These are phyloP conservation scores for Ophion costatus DNA, from an alignment of 2,888 invertebrate genomes.

Conservation along the genomic window DNA sequence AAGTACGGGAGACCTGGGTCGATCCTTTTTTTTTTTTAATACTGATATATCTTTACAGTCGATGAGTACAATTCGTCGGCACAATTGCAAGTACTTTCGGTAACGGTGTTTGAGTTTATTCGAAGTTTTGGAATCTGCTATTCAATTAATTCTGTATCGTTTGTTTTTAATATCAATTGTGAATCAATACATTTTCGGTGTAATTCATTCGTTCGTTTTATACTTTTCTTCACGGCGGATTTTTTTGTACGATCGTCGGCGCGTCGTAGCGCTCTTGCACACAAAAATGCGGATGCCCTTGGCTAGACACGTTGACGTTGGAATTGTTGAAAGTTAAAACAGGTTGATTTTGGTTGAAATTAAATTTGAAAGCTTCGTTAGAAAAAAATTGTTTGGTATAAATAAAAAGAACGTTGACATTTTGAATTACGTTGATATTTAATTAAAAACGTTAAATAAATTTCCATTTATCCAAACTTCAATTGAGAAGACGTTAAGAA, in stretches of 20 bases:
- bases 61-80: slow-evolving; percentile 13
- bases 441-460: too few relatives aligned
- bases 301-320: too few relatives aligned
- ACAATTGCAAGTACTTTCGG: too few relatives aligned
- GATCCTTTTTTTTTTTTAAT: slow-evolving; percentile 66
- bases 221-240: neutral
- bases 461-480: too few relatives aligned
- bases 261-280: neutral
- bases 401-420: too few relatives aligned
- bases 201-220: neutral
- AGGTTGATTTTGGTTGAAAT: too few relatives aligned
- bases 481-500: neutral
- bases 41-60: slow-evolving; percentile 74
- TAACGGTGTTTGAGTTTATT: too few relatives aligned
- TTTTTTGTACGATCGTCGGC: neutral
- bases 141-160: neutral
- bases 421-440: too few relatives aligned
- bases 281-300: neutral
- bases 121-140: neutral
- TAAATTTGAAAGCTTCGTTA: too few relatives aligned
- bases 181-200: neutral
- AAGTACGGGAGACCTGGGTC: neutral
- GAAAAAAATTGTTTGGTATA: too few relatives aligned
- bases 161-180: neutral
- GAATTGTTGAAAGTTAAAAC: too few relatives aligned